phyloP scores from a whole-genome alignment of 2,797 vertebrate species.

The Esox lucius region DNA sequence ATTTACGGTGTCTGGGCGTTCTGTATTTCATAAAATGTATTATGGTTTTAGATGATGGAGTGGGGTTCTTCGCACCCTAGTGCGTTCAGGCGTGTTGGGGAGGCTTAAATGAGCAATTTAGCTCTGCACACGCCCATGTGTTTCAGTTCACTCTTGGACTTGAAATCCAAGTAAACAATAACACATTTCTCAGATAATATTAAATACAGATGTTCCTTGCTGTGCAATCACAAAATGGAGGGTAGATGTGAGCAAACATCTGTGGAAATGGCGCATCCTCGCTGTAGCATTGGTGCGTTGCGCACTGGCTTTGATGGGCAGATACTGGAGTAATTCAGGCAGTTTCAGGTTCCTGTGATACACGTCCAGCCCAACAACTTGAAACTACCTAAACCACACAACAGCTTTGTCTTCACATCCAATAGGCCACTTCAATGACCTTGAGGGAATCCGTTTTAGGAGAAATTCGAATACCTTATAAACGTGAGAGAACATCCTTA shows the following conservation, averaged over 20 bases:
- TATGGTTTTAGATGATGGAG: slow-evolving; percentile 50
- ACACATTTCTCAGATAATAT: neutral
- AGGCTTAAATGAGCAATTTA: slow-evolving; percentile 17
- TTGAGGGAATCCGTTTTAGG: slow-evolving; percentile 1
- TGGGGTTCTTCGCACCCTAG: slow-evolving; percentile 35
- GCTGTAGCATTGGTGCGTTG: slow-evolving; percentile 11
- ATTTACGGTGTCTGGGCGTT: slow-evolving; percentile 45
- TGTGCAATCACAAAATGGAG: neutral
- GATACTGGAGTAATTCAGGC: slow-evolving; percentile 81
- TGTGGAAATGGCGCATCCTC: neutral
- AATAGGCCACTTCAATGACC: slow-evolving; percentile 27
- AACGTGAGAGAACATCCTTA: neutral
- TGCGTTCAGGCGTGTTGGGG: neutral
- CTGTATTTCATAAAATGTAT: slow-evolving; percentile 57
- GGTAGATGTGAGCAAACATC: neutral
- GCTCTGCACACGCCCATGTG: neutral
- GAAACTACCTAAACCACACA: slow-evolving; percentile 90
- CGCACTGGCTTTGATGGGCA: slow-evolving; percentile 49
- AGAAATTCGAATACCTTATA: slow-evolving; percentile 44
- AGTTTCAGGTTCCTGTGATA: slow-evolving; percentile 86
- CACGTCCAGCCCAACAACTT: slow-evolving; percentile 87
- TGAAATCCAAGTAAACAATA: neutral
- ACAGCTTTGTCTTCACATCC: slow-evolving; percentile 67
- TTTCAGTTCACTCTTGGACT: neutral
- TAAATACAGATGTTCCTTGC: neutral